Evolutionary conservation across 1,140 invertebrate species (phyloP), one percentile per base, ranked within the genome.

Genomic region (Hyphantria cunea): DNA sequence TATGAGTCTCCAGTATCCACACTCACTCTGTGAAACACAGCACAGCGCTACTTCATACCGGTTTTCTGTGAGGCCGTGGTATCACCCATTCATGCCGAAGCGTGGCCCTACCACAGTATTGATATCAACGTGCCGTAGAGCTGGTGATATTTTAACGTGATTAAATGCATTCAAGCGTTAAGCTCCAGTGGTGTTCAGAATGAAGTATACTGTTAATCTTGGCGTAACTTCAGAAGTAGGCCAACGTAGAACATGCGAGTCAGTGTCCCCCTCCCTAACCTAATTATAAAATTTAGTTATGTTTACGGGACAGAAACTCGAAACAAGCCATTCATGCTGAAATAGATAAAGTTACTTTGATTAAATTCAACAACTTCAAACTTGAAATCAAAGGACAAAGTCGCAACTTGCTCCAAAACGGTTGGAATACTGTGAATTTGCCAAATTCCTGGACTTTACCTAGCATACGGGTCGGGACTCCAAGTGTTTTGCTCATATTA

Each of bases 281-380:
- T 61, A 61, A 61, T 62, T 66, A 63, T 64, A 71, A n/a, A 12
- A 70, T 66, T 62, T 45, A 51, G 54, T 58, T 60, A 70, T 67
- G 61, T 72, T 66, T 67, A 68, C 63, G 64, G 66, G 65, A 62
- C 37, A 56, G 54, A 25, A 51, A 68, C 66, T 66, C 61, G 59
- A 41, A 64, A 64, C 64, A 60, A 62, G 66, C 64, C 64, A 65
- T 47, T 66, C 64, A 65, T 47, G 62, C 50, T 54, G 52, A 62
- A 56, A 65, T 58, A 64, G 66, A 64, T 64, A 70, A 74, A 72
- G 68, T 68, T 66, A 64, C 67, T 76, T 76, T 74, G 74, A 76
- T 76, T 74, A 76, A 72, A 76, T 71, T 68, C 63, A 48, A 62
- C 64, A 64, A 66, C 62, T 64, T 61, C 41, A 32, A 64, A 69